Conservation (phyloP, 2,113 vertebrate species). For the Sylvietta virens region DNA sequence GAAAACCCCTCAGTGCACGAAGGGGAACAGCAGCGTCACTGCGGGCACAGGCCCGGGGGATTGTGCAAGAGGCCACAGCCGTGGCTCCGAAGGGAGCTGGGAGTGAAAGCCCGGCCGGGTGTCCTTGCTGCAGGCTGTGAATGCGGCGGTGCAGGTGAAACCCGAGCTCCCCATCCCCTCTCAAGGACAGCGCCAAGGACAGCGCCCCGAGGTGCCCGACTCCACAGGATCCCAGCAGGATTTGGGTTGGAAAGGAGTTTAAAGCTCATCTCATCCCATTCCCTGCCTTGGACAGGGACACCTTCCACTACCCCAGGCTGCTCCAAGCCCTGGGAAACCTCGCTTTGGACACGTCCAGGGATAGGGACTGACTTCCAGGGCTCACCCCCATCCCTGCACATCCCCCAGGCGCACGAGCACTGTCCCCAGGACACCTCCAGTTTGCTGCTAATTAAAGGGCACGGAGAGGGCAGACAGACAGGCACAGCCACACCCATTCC, state of each 20-base stretch:
- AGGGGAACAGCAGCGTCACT: rapidly evolving
- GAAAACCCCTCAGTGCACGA: rapidly evolving
- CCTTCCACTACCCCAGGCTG: rapidly evolving
- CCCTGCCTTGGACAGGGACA: background rate
- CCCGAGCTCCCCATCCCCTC: background rate
- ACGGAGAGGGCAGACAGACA: background rate
- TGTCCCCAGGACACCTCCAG: rapidly evolving
- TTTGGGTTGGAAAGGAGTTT: background rate
- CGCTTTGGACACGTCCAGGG: background rate
- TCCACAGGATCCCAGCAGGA: background rate
- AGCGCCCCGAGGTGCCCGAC: rapidly evolving
- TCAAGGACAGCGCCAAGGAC: background rate
- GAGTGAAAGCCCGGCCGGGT: rapidly evolving
- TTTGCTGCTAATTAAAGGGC: background rate
- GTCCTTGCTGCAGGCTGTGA: background rate
- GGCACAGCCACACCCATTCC: background rate
- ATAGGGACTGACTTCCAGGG: background rate
- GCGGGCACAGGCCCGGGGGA: background rate
- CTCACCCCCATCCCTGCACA: rapidly evolving
- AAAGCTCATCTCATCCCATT: rapidly evolving
- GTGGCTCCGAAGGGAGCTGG: background rate
- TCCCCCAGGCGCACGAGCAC: rapidly evolving
- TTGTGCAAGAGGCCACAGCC: background rate
- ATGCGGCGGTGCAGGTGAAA: background rate
- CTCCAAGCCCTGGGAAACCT: rapidly evolving